A percentile compares a stretch with the other conserved stretches of the same genome.
These are phyloP conservation scores for Cephus runcator DNA, from an alignment of 2,888 invertebrate genomes.

Conservation along the genomic window DNA sequence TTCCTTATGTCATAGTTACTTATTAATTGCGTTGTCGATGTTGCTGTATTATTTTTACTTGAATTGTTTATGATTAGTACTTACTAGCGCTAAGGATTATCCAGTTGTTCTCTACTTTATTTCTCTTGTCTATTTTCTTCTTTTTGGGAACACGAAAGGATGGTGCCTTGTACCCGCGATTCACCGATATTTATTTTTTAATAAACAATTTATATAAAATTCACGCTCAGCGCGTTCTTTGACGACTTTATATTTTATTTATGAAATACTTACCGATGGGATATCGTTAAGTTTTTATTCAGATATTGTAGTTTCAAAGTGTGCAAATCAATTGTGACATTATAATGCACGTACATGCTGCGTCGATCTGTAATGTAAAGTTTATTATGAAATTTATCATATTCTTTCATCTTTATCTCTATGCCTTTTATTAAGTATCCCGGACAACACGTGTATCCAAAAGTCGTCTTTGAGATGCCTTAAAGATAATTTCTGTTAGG, in stretches of 20 bases:
- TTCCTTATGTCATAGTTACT: background rate
- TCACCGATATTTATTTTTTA: conserved; percentile 18
- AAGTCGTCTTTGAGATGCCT: no score
- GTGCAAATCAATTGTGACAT: no score
- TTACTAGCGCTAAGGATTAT: background rate
- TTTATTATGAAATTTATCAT: no score
- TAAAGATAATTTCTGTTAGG: no score
- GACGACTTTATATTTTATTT: background rate
- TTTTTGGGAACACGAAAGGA: background rate
- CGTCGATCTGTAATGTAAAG: no score
- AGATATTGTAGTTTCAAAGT: background rate
- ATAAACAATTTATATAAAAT: conserved; percentile 12
- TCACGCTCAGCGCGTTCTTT: background rate
- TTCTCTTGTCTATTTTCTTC: no score
- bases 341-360: no score
- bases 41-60: background rate
- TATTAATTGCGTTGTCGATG: background rate
- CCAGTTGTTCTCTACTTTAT: background rate
- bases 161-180: conserved; percentile 14
- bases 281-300: no score
- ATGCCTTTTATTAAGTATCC: no score
- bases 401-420: no score
- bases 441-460: no score
- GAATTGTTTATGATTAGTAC: background rate
- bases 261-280: no score